Evolutionary conservation across 1,140 invertebrate genomes (phyloP).

Genomic region (Sycophaga agraensis): DNA sequence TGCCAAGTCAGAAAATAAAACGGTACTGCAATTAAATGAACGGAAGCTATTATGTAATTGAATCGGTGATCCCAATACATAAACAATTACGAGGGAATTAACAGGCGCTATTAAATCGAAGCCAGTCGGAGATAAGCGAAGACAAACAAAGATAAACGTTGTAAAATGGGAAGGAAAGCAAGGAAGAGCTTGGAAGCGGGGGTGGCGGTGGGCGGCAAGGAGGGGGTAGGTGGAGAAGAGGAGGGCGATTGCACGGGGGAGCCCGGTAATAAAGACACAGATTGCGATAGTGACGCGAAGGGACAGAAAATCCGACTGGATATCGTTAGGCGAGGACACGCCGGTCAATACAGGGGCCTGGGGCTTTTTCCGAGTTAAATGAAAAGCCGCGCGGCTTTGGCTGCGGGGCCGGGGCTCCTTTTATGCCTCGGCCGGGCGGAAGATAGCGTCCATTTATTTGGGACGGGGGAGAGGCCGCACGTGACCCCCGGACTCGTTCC

Average conservation of each 20-base stretch:
- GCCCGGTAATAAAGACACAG: constrained; percentile 2
- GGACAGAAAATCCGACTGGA: not conserved
- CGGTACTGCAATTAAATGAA: too few species aligned
- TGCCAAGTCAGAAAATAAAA: too few species aligned
- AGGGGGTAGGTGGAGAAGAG: too few species aligned
- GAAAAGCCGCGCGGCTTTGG: constrained; percentile 34
- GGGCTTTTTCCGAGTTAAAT: constrained; percentile 26
- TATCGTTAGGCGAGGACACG: not conserved
- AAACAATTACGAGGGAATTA: too few species aligned
- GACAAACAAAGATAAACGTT: not conserved
- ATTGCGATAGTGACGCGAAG: not conserved
- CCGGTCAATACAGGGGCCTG: too few species aligned
- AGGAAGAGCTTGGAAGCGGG: too few species aligned
- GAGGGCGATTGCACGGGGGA: too few species aligned
- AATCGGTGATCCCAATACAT: too few species aligned
- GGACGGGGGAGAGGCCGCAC: not conserved
- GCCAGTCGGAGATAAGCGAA: not conserved
- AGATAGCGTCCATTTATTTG: constrained; percentile 4
- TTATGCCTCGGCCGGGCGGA: constrained; percentile 16
- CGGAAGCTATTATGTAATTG: too few species aligned
- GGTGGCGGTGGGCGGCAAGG: too few species aligned
- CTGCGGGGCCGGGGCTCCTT: constrained; percentile 24
- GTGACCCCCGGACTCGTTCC: not conserved
- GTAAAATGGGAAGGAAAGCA: not conserved
- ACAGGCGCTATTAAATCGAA: constrained; percentile 3